Evolutionary conservation across 2,888 invertebrate species (phyloP), one percentile per base, ranked within the genome.

Genomic region (Stegophylla sp.): DNA sequence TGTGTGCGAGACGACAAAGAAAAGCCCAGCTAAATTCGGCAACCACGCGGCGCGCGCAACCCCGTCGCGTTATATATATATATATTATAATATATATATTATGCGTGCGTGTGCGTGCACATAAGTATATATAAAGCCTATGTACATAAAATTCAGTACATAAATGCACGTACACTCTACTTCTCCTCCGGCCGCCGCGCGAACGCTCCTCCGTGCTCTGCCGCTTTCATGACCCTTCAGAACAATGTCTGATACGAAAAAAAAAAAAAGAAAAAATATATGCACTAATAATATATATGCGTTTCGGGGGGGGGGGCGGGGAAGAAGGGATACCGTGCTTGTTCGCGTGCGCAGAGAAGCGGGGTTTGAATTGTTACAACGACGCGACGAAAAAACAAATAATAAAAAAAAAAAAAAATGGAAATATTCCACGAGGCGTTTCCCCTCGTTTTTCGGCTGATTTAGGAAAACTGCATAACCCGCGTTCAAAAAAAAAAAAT

Each of bases 1-100:
- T n/a, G 69, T 43, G 51, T 26, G 34, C 77, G 69, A 79, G 77
- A 79, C 77, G 77, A 79, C 77, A 79, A 79, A 79, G 77, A 79
- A 79, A 79, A 79, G 77, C 69, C 69, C 77, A n/a, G 67, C 59
- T 59, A 79, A 79, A 79, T 79, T 79, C 77, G 77, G 77, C 77
- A 79, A 79, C 77, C 69, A 69, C 69, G 77, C 77, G 45, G 69
- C 61, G 56, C 61, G 56, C 67, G n/a, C 77, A 45, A 79, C 77
- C 77, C 77, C 34, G 51, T 41, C 59, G 41, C 20, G 20, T 23
- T 34, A 5, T 56, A 56, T 15, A 41, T 23, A 17, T 56, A 23
- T 15, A 2, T 5, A 51, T 15, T 34, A 43, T 17, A 26, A 45
- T 48, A n/a, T 28, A 45, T 26, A 67, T 17, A 26, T 15, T 15